Evolutionary conservation across 2,797 vertebrate species (phyloP).

Genomic region (Aldrovandia affinis): DNA sequence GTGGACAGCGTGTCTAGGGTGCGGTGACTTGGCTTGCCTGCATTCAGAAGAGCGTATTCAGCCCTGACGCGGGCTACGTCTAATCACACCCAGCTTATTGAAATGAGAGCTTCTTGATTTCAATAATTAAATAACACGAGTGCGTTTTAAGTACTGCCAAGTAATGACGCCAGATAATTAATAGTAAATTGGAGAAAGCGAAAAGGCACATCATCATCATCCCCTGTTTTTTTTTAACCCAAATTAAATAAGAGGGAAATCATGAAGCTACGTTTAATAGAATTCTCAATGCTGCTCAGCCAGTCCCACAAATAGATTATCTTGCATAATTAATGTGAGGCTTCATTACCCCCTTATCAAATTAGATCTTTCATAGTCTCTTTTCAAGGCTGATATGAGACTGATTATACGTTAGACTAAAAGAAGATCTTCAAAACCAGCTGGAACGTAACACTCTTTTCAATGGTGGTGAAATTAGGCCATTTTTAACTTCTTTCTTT

Average conservation of each 20-base stretch:
- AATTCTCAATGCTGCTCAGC: conserved; percentile 82
- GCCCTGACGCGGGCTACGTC: conserved; percentile 43
- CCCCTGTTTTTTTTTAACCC: conserved; percentile 56
- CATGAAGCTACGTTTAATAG: conserved; percentile 82
- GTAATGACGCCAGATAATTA: conserved; percentile 80
- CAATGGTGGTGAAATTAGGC: conserved; percentile 23
- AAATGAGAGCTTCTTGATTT: conserved; percentile 69
- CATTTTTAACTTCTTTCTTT: not conserved
- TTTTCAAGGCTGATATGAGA: conserved; percentile 77
- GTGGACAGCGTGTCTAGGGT: not conserved
- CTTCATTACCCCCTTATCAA: conserved; percentile 84
- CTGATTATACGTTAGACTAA: conserved; percentile 77
- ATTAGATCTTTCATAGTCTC: conserved; percentile 75
- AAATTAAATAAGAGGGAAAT: conserved; percentile 77
- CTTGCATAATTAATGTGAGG: conserved; percentile 79
- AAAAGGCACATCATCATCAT: conserved; percentile 49
- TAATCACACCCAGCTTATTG: conserved; percentile 67
- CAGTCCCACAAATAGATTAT: conserved; percentile 79
- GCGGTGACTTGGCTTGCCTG: not conserved
- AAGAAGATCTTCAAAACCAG: conserved; percentile 62
- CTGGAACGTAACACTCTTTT: conserved; percentile 53
- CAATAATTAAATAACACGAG: conserved; percentile 74
- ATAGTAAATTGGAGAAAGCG: conserved; percentile 77
- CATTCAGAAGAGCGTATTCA: not conserved
- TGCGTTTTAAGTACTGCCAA: conserved; percentile 74